phyloP scores from a whole-genome alignment of 2,888 invertebrate species.

The Empis livida region DNA sequence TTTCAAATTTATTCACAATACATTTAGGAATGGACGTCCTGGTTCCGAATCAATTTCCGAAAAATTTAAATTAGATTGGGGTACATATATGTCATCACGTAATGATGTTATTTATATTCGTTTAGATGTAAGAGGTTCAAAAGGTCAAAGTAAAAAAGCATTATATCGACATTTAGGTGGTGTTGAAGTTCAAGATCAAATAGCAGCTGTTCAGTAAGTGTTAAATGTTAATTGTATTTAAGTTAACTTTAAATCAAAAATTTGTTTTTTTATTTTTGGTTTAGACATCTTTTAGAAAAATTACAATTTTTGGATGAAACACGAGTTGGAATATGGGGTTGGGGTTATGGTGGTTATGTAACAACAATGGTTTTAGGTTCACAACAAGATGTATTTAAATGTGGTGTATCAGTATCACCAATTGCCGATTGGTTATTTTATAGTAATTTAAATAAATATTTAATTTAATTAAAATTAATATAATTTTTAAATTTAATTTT shows the following conservation, averaged over 20 bases:
- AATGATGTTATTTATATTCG: constrained; percentile 83
- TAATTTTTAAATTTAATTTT: neutral
- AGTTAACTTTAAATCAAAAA: constrained; percentile 1
- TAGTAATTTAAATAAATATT: no score
- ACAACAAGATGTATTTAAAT: constrained; percentile 78
- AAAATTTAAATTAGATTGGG: constrained; percentile 78
- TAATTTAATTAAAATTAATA: no score
- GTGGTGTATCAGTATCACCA: constrained; percentile 88
- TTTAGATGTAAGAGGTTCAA: constrained; percentile 79
- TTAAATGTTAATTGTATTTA: neutral
- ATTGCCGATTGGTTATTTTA: constrained; percentile 94
- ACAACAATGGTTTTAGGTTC: constrained; percentile 83
- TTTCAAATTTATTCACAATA: neutral
- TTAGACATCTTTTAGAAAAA: constrained; percentile 63
- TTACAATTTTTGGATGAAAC: constrained; percentile 75
- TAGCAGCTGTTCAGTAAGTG: constrained; percentile 60
- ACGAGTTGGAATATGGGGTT: constrained; percentile 88
- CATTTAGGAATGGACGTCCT: constrained; percentile 72
- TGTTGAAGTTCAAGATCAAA: constrained; percentile 84
- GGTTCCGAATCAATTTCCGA: constrained; percentile 85
- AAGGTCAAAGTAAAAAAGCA: constrained; percentile 66
- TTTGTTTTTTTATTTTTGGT: neutral
- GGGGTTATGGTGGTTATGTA: constrained; percentile 91
- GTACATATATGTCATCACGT: constrained; percentile 82
- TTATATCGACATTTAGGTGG: constrained; percentile 75